Conservation (phyloP, 2,113 vertebrate genomes). For the Rhodinocichla rosea region DNA sequence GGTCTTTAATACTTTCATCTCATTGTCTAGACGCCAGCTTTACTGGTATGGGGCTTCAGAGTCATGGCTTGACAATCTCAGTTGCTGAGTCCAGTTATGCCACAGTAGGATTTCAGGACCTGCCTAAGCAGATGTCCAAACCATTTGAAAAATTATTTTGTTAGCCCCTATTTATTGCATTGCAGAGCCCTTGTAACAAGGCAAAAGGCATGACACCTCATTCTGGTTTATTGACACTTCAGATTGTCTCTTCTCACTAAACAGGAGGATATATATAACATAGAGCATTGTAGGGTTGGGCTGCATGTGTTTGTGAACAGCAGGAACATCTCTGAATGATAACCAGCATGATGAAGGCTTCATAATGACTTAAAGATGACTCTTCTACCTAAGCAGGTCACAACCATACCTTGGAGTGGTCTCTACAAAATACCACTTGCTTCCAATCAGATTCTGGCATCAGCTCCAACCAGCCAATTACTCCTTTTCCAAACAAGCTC, state of each 20-base stretch:
- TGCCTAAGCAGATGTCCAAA: neutral
- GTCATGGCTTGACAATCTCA: neutral
- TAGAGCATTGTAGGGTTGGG: neutral
- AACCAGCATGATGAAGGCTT: neutral
- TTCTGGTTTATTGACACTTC: neutral
- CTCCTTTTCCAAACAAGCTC: neutral
- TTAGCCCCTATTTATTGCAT: neutral
- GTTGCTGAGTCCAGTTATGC: neutral
- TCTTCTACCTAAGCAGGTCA: neutral
- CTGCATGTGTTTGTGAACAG: neutral
- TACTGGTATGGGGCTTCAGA: neutral
- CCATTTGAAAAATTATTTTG: neutral
- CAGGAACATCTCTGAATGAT: neutral
- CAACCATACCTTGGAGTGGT: neutral
- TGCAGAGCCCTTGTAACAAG: neutral
- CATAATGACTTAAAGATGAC: neutral
- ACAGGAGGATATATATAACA: neutral
- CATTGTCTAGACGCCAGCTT: neutral
- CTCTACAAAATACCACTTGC: neutral
- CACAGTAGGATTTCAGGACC: neutral
- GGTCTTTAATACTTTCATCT: neutral
- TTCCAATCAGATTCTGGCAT: neutral
- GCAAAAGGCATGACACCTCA: rapidly evolving
- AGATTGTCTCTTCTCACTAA: neutral
- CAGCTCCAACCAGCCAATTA: neutral